Evolutionary conservation across 1,140 invertebrate species (phyloP).

Genomic region (Nebria ingens): DNA sequence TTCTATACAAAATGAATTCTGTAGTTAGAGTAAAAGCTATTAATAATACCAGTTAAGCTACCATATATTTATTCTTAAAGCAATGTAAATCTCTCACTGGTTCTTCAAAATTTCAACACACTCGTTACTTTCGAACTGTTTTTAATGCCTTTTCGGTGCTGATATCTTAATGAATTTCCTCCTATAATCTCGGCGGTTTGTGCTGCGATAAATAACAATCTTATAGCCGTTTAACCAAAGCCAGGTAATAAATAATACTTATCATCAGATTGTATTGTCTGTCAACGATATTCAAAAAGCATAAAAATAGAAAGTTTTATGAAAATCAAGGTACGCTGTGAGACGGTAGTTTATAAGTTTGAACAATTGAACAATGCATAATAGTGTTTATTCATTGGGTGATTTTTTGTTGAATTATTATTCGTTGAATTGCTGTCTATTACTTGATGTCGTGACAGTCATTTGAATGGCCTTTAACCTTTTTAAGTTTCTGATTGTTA

Average conservation of each 20-base stretch:
- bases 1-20: too few species aligned
- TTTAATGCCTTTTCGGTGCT: neutral
- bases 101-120: neutral
- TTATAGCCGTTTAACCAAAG: neutral
- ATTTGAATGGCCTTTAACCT: constrained; percentile 6
- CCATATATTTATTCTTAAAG: too few species aligned
- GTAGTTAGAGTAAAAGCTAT: too few species aligned
- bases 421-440: neutral
- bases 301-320: neutral
- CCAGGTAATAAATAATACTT: constrained; percentile 1
- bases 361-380: constrained; percentile 8
- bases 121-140: neutral
- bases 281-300: neutral
- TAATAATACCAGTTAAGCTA: too few species aligned
- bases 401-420: constrained; percentile 4
- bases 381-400: neutral
- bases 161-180: neutral
- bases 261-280: constrained; percentile 2
- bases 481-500: neutral
- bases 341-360: constrained; percentile 2
- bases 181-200: neutral
- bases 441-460: neutral
- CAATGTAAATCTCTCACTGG: neutral
- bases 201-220: neutral
- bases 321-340: neutral